Evolutionary conservation across 2,113 vertebrate genomes (phyloP).

Genomic region (Centropristis striata): DNA sequence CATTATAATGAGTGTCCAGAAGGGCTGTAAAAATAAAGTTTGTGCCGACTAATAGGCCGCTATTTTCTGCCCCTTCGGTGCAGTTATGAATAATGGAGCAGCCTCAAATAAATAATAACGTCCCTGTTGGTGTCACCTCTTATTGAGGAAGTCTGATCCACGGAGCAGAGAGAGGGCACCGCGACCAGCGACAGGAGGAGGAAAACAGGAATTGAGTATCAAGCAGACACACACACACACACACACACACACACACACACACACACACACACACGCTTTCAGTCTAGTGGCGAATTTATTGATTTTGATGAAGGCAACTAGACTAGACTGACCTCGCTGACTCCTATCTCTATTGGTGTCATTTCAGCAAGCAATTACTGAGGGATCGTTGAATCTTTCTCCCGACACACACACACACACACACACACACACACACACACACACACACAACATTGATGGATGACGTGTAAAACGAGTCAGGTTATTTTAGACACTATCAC

Average conservation of each 20-base stretch:
- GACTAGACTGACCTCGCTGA: slow-evolving; percentile 49
- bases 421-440: slow-evolving; percentile 24
- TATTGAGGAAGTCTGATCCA: slow-evolving; percentile 59
- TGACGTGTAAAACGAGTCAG: slow-evolving; percentile 40
- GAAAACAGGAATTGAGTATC: slow-evolving; percentile 33
- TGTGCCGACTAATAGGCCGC: slow-evolving; percentile 35
- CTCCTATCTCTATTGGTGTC: slow-evolving; percentile 68
- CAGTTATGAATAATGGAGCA: slow-evolving; percentile 70
- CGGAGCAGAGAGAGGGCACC: slow-evolving; percentile 31
- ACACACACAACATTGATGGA: slow-evolving; percentile 49
- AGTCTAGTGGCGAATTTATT: slow-evolving; percentile 69
- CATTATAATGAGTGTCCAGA: slow-evolving; percentile 63
- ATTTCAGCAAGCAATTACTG: slow-evolving; percentile 70
- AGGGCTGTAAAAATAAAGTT: slow-evolving; percentile 48
- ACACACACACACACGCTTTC: slow-evolving; percentile 19
- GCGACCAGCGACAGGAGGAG: slow-evolving; percentile 11
- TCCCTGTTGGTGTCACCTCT: slow-evolving; percentile 67
- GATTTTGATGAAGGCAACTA: slow-evolving; percentile 75
- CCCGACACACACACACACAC: slow-evolving; percentile 7
- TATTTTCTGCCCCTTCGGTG: slow-evolving; percentile 47
- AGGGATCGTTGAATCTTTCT: slow-evolving; percentile 48
- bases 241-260: neutral
- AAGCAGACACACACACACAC: slow-evolving; percentile 22
- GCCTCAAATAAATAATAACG: slow-evolving; percentile 65
- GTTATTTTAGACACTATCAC: slow-evolving; percentile 52